phyloP scores from a whole-genome alignment of 2,113 vertebrate species.

The Polypterus bichir region DNA sequence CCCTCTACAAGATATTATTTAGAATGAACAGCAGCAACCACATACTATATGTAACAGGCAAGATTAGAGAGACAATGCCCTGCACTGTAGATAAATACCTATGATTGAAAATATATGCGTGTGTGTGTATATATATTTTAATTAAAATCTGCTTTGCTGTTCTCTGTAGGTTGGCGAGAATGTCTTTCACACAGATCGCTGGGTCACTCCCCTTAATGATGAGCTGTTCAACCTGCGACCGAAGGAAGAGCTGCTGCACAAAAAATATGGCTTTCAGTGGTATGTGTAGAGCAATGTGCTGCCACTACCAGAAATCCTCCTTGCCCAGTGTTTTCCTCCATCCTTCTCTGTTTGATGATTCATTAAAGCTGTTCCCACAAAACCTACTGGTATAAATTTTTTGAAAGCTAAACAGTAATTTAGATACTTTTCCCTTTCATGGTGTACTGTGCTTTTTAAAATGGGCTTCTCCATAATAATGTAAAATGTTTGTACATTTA shows the following conservation, averaged over 20 bases:
- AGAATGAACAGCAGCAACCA: no score
- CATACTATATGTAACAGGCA: no score
- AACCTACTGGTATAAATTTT: conserved; percentile 45
- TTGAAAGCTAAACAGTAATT: conserved; percentile 27
- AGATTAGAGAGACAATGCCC: no score
- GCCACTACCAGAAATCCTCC: no score
- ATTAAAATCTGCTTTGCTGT: background rate
- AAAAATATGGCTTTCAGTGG: conserved; percentile 49
- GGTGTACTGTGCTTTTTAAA: background rate
- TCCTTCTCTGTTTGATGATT: conserved; percentile 1
- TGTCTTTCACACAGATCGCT: conserved; percentile 71
- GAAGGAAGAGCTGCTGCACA: conserved; percentile 28
- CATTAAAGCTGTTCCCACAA: conserved; percentile 5
- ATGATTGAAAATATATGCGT: no score
- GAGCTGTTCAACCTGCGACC: conserved; percentile 69
- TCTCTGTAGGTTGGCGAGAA: conserved; percentile 65
- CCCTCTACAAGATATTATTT: no score
- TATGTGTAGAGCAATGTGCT: conserved; percentile 39
- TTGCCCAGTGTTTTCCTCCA: background rate
- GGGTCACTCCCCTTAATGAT: conserved; percentile 51
- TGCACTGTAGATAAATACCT: no score
- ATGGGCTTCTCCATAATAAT: no score
- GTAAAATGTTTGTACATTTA: no score
- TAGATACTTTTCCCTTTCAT: conserved; percentile 40
- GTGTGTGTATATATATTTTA: no score